Evolutionary conservation across 2,113 vertebrate genomes (phyloP).

Genomic region (Hydrochoerus hydrochaeris): DNA sequence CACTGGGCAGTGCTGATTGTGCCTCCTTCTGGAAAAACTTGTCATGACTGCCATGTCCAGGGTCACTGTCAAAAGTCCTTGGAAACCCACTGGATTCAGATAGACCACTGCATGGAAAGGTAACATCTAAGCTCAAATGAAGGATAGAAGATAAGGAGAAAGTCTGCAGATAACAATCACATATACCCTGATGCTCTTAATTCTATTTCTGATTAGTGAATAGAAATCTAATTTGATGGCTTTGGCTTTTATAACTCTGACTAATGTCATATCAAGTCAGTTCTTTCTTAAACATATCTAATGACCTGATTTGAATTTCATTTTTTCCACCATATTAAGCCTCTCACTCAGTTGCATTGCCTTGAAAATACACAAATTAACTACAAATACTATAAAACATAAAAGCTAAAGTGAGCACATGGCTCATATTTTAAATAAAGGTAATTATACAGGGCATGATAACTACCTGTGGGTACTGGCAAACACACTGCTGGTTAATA

Average conservation of each 20-base stretch:
- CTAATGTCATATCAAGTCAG: not conserved
- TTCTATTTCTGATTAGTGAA: not conserved
- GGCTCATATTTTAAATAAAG: not conserved
- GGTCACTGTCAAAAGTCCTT: not conserved
- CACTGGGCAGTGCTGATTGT: not conserved
- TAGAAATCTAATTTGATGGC: not conserved
- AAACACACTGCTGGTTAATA: not conserved
- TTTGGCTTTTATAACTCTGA: slow-evolving; percentile 5
- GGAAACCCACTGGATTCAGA: not conserved
- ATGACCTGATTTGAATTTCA: too few species aligned
- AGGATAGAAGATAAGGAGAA: not conserved
- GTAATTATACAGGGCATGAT: not conserved
- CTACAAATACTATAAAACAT: not conserved
- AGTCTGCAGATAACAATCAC: not conserved
- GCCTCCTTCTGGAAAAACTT: not conserved
- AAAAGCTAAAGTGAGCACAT: not conserved
- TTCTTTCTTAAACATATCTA: too few species aligned
- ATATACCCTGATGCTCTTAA: not conserved
- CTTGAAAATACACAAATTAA: not conserved
- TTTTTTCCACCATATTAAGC: not conserved
- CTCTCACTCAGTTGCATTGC: not conserved
- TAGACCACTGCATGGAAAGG: not conserved
- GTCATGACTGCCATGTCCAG: not conserved
- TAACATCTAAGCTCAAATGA: not conserved
- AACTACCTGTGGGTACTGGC: not conserved